These are phyloP conservation scores for Nasonovia ribisnigri DNA, from an alignment of 2,888 invertebrate genomes.

Conservation along the genomic window DNA sequence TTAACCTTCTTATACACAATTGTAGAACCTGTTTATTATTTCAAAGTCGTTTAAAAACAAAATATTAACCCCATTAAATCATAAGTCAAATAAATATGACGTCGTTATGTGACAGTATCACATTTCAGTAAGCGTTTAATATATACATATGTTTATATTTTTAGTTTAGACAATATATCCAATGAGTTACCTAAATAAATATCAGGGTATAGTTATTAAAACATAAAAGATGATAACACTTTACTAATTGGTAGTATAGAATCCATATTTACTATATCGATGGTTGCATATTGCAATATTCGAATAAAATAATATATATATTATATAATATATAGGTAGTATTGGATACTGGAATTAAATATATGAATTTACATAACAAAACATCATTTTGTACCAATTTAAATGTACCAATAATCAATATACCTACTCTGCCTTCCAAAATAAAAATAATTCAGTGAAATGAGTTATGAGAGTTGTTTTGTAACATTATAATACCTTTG, in stretches of 20 bases:
- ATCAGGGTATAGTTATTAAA: background rate
- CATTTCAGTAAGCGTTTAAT: background rate
- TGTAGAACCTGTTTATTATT: background rate
- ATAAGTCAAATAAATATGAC: background rate
- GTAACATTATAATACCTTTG: too few species aligned
- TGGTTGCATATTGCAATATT: background rate
- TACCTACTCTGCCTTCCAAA: too few species aligned
- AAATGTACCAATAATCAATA: background rate
- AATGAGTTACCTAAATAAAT: slow-evolving; percentile 6
- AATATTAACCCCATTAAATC: background rate
- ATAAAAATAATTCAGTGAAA: too few species aligned
- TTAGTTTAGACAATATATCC: background rate
- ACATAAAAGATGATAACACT: background rate
- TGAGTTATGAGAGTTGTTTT: too few species aligned
- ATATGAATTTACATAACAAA: background rate
- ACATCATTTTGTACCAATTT: background rate
- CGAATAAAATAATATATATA: background rate
- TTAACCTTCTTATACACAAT: background rate
- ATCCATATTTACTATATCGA: background rate
- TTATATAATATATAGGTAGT: too few species aligned
- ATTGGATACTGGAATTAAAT: too few species aligned
- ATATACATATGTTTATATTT: background rate
- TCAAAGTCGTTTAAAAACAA: background rate
- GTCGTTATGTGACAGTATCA: background rate
- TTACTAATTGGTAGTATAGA: background rate